Evolutionary conservation across 2,113 vertebrate genomes (phyloP).

Genomic region (Phrynosoma platyrhinos): DNA sequence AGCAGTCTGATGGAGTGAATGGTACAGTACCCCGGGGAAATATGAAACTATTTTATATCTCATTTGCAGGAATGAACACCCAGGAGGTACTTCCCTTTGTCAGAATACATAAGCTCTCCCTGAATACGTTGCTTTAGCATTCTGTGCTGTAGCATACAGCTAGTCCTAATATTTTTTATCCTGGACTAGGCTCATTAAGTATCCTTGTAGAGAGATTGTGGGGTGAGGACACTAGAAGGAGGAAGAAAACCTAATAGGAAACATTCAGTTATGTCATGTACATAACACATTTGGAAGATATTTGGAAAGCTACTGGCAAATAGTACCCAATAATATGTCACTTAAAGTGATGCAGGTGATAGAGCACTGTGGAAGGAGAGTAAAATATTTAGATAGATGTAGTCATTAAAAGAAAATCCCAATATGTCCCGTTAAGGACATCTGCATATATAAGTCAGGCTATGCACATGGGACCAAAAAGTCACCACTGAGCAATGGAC

Average conservation of each 20-base stretch:
- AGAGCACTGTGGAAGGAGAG: background rate
- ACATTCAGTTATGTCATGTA: conserved; percentile 19
- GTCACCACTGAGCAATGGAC: too few species aligned
- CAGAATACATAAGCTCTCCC: conserved; percentile 54
- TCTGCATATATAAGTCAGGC: too few species aligned
- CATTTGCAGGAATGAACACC: conserved; percentile 58
- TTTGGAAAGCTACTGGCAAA: background rate
- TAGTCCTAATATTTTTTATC: conserved; percentile 31
- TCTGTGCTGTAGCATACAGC: conserved; percentile 31
- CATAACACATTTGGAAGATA: background rate
- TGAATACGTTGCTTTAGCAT: conserved; percentile 40
- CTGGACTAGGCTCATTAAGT: conserved; percentile 57
- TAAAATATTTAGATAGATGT: background rate
- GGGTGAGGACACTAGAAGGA: background rate
- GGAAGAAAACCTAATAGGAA: conserved; percentile 28
- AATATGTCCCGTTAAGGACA: too few species aligned
- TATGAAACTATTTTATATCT: conserved; percentile 53
- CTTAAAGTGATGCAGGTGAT: background rate
- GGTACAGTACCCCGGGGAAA: conserved; percentile 31
- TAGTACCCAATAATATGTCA: background rate
- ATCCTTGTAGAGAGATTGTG: background rate
- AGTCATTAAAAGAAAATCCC: background rate
- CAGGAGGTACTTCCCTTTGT: conserved; percentile 55
- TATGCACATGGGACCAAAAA: too few species aligned
- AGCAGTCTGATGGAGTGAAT: conserved; percentile 37